phyloP scores from a whole-genome alignment of 1,140 invertebrate genomes.

The Brachionus rotundiformis region DNA sequence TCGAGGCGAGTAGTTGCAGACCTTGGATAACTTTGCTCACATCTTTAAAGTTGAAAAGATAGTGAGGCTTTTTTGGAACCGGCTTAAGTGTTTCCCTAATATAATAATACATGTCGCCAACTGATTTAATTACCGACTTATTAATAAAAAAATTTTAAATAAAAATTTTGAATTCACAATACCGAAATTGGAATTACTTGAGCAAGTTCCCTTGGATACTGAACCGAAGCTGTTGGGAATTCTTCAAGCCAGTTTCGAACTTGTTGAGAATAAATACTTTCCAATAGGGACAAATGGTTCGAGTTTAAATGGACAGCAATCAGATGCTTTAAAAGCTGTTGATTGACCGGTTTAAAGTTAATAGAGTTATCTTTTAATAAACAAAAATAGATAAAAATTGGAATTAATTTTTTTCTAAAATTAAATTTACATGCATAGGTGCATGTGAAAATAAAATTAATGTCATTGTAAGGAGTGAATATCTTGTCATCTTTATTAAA shows the following conservation, averaged over 20 bases:
- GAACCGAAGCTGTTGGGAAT: constrained; percentile 61
- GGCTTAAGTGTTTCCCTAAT: constrained; percentile 59
- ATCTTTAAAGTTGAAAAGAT: constrained; percentile 61
- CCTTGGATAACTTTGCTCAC: constrained; percentile 59
- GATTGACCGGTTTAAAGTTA: constrained; percentile 13
- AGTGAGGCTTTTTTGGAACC: constrained; percentile 59
- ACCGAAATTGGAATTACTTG: too few relatives aligned
- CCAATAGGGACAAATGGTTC: constrained; percentile 55
- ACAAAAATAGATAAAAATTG: background rate
- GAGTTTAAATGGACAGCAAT: constrained; percentile 58
- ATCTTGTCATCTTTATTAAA: constrained; percentile 25
- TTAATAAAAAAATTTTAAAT: background rate
- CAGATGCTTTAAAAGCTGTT: constrained; percentile 59
- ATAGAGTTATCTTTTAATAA: background rate
- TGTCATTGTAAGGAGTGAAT: background rate
- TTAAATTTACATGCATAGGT: constrained; percentile 28
- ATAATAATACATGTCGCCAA: constrained; percentile 58
- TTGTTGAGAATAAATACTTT: constrained; percentile 57
- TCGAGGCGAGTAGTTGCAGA: constrained; percentile 61
- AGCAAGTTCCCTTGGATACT: constrained; percentile 61
- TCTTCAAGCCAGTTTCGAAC: constrained; percentile 63
- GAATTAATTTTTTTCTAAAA: background rate
- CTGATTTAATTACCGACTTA: constrained; percentile 58
- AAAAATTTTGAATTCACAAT: constrained; percentile 15
- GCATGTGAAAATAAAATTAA: constrained; percentile 29